A percentile compares a stretch with the other conserved stretches of the same genome.
phyloP scores from a whole-genome alignment of 2,888 invertebrate species.

The Celastrina argiolus region DNA sequence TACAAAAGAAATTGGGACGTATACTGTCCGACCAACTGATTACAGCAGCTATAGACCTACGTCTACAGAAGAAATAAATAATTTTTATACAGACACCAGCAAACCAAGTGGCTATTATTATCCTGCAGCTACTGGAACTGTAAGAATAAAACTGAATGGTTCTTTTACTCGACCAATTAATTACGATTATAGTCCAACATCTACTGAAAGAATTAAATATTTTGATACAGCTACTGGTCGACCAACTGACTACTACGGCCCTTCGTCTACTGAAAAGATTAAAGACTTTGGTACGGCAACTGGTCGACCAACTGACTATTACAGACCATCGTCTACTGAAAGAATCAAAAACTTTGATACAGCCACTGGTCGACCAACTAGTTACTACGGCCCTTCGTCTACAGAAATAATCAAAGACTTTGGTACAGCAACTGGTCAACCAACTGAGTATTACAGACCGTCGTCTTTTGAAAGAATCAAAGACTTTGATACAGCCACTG shows the following conservation, averaged over 20 bases:
- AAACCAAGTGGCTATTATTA: neutral
- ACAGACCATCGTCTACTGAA: slow-evolving; percentile 28
- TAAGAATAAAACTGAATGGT: neutral
- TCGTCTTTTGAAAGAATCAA: neutral
- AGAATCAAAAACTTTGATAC: neutral
- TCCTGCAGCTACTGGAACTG: neutral
- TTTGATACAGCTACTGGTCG: neutral
- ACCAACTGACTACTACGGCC: neutral
- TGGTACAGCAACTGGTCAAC: neutral
- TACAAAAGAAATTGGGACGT: neutral
- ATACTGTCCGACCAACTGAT: neutral
- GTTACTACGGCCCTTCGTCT: neutral
- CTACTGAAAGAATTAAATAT: neutral
- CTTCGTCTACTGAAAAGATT: neutral
- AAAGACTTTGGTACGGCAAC: neutral
- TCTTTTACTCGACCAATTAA: neutral
- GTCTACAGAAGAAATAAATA: neutral
- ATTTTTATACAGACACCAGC: no score
- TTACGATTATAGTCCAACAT: neutral
- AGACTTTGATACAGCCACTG: neutral
- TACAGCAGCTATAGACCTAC: neutral
- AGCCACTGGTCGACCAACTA: neutral
- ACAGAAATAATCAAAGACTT: neutral
- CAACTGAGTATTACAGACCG: neutral
- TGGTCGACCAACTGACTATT: slow-evolving; percentile 16